These are phyloP conservation scores for Anabas testudineus DNA, from an alignment of 2,797 vertebrate genomes.

Conservation along the genomic window DNA sequence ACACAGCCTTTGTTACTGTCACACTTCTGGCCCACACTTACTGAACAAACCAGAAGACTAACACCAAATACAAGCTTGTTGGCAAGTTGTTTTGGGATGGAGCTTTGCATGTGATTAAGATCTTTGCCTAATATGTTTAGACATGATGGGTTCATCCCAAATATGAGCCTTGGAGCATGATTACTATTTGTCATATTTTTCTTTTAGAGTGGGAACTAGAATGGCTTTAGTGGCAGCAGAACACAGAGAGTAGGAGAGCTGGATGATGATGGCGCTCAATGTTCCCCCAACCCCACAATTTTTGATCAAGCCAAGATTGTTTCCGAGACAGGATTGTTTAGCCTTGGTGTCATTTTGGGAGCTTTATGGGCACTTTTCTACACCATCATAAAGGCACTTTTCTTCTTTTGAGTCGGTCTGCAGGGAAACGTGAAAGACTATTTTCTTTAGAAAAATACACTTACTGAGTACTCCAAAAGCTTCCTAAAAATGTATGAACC, in stretches of 20 bases:
- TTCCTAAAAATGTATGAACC: slow-evolving; percentile 1
- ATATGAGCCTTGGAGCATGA: slow-evolving; percentile 18
- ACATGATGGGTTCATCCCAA: slow-evolving; percentile 35
- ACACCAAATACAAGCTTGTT: slow-evolving; percentile 55
- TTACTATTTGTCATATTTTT: slow-evolving; percentile 50
- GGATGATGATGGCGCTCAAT: slow-evolving; percentile 6
- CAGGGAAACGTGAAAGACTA: slow-evolving; percentile 39
- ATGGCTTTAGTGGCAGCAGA: slow-evolving; percentile 20
- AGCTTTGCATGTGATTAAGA: slow-evolving; percentile 61
- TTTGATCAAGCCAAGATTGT: slow-evolving; percentile 43
- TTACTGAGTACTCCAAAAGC: slow-evolving; percentile 24
- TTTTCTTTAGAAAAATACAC: slow-evolving; percentile 43
- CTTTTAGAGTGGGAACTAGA: slow-evolving; percentile 25
- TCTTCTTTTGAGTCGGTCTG: slow-evolving; percentile 39
- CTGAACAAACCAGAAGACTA: slow-evolving; percentile 53
- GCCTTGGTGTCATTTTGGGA: slow-evolving; percentile 36
- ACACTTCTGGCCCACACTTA: slow-evolving; percentile 49
- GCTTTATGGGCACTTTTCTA: slow-evolving; percentile 46
- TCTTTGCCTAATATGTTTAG: slow-evolving; percentile 65
- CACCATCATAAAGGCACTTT: slow-evolving; percentile 43
- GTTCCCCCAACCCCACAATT: background rate
- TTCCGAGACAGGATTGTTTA: slow-evolving; percentile 44
- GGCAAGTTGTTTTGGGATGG: slow-evolving; percentile 58
- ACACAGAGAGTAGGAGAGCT: background rate
- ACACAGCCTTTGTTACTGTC: slow-evolving; percentile 56